Evolutionary conservation across 2,113 vertebrate species (phyloP), one percentile per base, ranked within the genome.

Genomic region (Agapornis roseicollis): DNA sequence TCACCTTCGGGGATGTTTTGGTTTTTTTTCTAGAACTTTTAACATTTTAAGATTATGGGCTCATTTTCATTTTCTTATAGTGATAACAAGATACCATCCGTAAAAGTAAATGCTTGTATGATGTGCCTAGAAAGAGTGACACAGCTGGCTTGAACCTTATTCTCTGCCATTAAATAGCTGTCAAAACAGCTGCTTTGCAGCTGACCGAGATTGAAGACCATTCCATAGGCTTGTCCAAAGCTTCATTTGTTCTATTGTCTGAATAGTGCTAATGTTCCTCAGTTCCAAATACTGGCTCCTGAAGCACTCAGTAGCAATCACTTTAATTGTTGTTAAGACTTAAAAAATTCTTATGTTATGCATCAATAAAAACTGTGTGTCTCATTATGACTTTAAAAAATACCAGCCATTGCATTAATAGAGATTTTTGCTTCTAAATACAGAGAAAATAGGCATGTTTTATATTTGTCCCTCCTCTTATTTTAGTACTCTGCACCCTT

Each of bases 151-250:
- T 80, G 42, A 61, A 68, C 39, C 17, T 92, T 86, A 35, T 50
- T 73, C 42, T 86, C 47, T 68, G 6, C 55, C 25, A 50, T 84
- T 84, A 84, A 90, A 70, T 55, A 86, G 60, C 69, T 64, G 37
- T 86, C 49, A 79, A 80, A 91, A 88, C 22, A 65, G 47, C 84
- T 90, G 65, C 79, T 90, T 89, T 56, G 39, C 70, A 86, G 23
- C 44, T 90, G 74, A 65, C 49, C 68, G 44, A 89, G 52, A 85
- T 76, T 37, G 17, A 81, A 74, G 55, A 13, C 8, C 64, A 52
- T 79, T 83, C 17, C 37, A 23, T 4, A 42, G 42, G 47, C 18
- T 85, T 84, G 89, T 76, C 29, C n/a, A 82, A 72, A 76, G n/a
- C 46, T 72, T 89, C 9, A 9, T 61, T 65, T 53, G 72, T 69